Evolutionary conservation across 2,797 vertebrate genomes (phyloP).

Genomic region (Siniperca obscura): DNA sequence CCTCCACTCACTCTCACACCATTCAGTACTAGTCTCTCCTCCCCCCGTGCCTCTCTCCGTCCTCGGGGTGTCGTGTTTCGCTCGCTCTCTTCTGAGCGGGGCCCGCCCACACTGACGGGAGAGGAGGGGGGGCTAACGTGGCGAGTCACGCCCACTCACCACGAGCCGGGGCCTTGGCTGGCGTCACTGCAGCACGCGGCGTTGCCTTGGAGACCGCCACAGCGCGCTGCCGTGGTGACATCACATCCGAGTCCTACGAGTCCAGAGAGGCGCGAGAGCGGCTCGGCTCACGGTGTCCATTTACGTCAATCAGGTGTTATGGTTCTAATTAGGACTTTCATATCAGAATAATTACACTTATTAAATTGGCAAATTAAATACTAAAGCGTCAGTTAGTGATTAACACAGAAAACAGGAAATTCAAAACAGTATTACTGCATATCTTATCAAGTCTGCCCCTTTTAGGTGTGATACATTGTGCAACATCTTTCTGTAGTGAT

Average conservation of each 20-base stretch:
- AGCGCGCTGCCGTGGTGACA: slow-evolving; percentile 73
- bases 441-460: neutral
- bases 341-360: slow-evolving; percentile 59
- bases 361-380: slow-evolving; percentile 46
- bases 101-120: slow-evolving; percentile 84
- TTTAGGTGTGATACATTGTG: neutral
- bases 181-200: slow-evolving; percentile 85
- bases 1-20: slow-evolving; percentile 79
- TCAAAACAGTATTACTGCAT: neutral
- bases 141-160: slow-evolving; percentile 86
- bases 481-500: neutral
- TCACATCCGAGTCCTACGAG: slow-evolving; percentile 77
- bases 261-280: slow-evolving; percentile 54
- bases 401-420: slow-evolving; percentile 53
- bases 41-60: slow-evolving; percentile 72
- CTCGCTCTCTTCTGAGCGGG: slow-evolving; percentile 76
- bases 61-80: slow-evolving; percentile 87
- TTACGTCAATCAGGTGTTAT: slow-evolving; percentile 77
- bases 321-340: slow-evolving; percentile 66
- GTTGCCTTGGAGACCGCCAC: slow-evolving; percentile 83
- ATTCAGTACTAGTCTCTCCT: slow-evolving; percentile 74
- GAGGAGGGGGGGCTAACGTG: slow-evolving; percentile 70
- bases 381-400: slow-evolving; percentile 51
- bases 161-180: slow-evolving; percentile 76
- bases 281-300: slow-evolving; percentile 41